Evolutionary conservation across 2,113 vertebrate genomes (phyloP).

Genomic region (Natator depressus): DNA sequence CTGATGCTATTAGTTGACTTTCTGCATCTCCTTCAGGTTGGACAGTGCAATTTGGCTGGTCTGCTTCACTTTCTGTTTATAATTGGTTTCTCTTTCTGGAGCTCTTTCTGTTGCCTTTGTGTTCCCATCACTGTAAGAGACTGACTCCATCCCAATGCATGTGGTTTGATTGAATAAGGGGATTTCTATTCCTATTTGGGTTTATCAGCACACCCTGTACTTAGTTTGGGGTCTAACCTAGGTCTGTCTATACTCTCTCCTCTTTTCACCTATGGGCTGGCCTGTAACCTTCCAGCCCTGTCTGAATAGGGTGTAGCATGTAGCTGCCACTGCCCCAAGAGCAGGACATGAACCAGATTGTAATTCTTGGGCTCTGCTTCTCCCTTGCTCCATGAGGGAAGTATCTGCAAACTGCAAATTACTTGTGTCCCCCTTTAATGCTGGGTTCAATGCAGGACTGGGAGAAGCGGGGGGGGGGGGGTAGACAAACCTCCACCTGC

Average conservation of each 20-base stretch:
- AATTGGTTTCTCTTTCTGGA: neutral
- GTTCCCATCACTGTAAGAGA: neutral
- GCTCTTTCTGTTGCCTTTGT: neutral
- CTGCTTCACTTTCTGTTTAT: neutral
- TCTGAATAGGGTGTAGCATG: neutral
- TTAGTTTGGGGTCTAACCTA: neutral
- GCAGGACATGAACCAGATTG: neutral
- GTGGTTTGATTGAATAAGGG: neutral
- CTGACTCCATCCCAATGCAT: neutral
- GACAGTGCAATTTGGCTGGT: neutral
- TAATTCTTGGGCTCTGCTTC: neutral
- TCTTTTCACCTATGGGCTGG: neutral
- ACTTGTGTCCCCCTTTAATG: neutral
- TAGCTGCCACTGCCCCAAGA: neutral
- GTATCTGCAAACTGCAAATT: neutral
- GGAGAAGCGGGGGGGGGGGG: fast-evolving
- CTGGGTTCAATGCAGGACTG: neutral
- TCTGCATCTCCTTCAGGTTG: too few relatives aligned
- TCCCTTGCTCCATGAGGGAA: neutral
- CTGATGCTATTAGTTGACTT: neutral
- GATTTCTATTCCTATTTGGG: neutral
- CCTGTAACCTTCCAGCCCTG: neutral
- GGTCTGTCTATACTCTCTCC: neutral
- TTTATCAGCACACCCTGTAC: neutral
- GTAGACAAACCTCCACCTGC: fast-evolving